phyloP scores from a whole-genome alignment of 2,888 invertebrate genomes.

The Idaea aversata region DNA sequence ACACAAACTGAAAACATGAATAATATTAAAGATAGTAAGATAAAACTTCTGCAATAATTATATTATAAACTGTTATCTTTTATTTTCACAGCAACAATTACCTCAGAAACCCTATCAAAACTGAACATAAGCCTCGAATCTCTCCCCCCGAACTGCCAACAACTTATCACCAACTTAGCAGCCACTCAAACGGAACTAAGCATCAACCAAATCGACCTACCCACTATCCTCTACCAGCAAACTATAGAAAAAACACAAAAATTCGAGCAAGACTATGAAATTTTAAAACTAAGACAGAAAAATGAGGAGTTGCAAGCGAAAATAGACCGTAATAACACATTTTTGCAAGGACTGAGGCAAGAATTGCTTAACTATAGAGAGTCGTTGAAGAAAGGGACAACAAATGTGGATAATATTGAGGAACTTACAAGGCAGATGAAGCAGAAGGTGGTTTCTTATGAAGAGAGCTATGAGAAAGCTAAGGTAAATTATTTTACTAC shows the following conservation, averaged over 20 bases:
- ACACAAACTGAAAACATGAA: no score
- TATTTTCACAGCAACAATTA: constrained; percentile 23
- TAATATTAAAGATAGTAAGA: no score
- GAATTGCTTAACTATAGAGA: neutral
- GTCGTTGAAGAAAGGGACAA: neutral
- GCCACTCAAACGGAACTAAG: neutral
- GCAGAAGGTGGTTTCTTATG: neutral
- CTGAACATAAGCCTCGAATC: neutral
- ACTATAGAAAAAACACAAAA: neutral
- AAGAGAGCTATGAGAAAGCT: neutral
- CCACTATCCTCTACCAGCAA: neutral
- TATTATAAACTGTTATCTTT: no score
- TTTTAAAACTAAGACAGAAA: neutral
- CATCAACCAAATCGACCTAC: neutral
- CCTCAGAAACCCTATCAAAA: neutral
- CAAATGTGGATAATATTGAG: neutral
- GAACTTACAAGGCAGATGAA: neutral
- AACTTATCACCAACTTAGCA: neutral
- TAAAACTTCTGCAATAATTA: no score
- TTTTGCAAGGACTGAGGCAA: neutral
- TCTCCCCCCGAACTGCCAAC: neutral
- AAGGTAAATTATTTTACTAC: neutral
- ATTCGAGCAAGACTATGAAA: neutral
- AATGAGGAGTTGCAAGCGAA: neutral
- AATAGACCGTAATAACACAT: neutral